Percentiles rank a stretch among this genome's conserved stretches.
Conservation (phyloP, 2,888 invertebrate species). For the Trachelus troglodyta region DNA sequence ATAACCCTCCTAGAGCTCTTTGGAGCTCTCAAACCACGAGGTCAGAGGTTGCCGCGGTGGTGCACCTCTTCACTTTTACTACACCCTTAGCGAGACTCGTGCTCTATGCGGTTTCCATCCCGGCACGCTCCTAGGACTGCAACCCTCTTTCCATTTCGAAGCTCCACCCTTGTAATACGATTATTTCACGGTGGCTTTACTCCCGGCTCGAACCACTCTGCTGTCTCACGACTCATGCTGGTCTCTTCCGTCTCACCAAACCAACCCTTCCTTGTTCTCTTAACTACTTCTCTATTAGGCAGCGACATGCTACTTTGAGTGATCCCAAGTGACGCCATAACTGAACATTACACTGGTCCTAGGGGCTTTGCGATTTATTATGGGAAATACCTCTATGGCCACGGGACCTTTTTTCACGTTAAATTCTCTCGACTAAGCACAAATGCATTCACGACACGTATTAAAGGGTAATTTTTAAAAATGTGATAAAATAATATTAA, state of each 20-base stretch:
- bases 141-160: neutral
- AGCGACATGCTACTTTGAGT: neutral
- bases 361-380: neutral
- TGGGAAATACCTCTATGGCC: neutral
- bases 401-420: neutral
- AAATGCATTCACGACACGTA: neutral
- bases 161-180: slow-evolving; percentile 31
- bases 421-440: neutral
- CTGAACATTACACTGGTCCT: neutral
- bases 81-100: neutral
- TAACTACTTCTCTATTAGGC: neutral
- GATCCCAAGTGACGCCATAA: neutral
- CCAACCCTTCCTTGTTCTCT: neutral
- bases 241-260: neutral
- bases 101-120: slow-evolving; percentile 2
- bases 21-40: neutral
- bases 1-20: neutral
- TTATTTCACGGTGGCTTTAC: slow-evolving; percentile 46
- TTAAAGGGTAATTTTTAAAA: neutral
- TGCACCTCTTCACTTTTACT: slow-evolving; percentile 5
- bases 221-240: neutral
- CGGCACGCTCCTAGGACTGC: neutral
- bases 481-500: neutral
- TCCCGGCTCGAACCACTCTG: slow-evolving; percentile 10
- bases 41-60: neutral